Conservation (phyloP, 2,888 invertebrate species). For the Arenicola marina region DNA sequence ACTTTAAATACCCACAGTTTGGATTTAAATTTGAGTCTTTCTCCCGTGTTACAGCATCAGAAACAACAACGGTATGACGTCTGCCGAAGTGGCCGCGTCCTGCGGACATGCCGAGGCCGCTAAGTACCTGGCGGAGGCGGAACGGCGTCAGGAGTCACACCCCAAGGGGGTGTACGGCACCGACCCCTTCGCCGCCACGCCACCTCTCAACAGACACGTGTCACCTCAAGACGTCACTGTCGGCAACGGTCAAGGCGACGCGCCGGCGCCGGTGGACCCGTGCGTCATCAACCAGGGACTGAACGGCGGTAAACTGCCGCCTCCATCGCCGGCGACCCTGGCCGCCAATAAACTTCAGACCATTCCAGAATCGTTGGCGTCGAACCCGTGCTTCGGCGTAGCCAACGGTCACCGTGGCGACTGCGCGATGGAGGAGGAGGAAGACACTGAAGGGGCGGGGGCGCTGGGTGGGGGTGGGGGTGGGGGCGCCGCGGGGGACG, state of each 20-base stretch:
- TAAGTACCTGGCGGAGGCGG: constrained; percentile 34
- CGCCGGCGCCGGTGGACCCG: too few species aligned
- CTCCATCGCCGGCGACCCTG: too few species aligned
- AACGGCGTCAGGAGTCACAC: constrained; percentile 6
- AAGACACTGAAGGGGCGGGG: neutral
- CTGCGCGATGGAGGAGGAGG: constrained; percentile 25
- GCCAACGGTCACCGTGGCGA: neutral
- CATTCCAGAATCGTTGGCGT: neutral
- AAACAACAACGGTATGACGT: constrained; percentile 44
- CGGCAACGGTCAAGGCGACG: too few species aligned
- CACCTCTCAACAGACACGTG: too few species aligned
- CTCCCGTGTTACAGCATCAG: constrained; percentile 40
- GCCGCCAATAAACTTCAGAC: too few species aligned
- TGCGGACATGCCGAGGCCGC: constrained; percentile 44
- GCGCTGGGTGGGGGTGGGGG: too few species aligned
- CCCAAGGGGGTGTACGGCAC: neutral
- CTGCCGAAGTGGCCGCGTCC: constrained; percentile 42
- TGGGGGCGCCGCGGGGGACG: too few species aligned
- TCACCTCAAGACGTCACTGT: too few species aligned
- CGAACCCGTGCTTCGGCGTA: neutral
- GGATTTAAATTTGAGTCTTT: constrained; percentile 15
- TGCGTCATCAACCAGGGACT: too few species aligned
- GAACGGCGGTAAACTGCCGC: too few species aligned
- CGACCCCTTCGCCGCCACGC: too few species aligned
- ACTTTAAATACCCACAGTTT: too few species aligned